Evolutionary conservation across 2,888 invertebrate genomes (phyloP).

Genomic region (Dinocampus coccinellae): DNA sequence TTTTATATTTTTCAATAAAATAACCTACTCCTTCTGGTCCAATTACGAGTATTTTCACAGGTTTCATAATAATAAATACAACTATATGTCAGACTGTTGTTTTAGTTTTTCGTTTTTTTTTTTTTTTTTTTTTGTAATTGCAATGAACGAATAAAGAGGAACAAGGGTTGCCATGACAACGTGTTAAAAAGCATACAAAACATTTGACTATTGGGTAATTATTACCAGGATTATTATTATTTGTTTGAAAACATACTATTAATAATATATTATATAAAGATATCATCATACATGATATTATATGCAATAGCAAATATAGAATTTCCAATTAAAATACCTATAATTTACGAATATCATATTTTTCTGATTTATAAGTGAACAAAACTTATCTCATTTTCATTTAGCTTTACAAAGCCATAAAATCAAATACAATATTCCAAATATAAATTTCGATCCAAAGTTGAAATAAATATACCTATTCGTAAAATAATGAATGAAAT

Average conservation of each 20-base stretch:
- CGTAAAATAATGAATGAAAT: too few relatives aligned
- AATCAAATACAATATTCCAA: not conserved
- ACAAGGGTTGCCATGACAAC: constrained; percentile 35
- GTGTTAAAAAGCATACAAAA: not conserved
- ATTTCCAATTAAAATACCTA: not conserved
- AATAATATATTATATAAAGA: not conserved
- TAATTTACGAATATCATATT: too few relatives aligned
- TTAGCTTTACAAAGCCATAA: too few relatives aligned
- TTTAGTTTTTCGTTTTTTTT: too few relatives aligned
- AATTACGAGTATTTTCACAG: constrained; percentile 74
- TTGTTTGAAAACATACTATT: not conserved
- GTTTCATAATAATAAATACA: constrained; percentile 50
- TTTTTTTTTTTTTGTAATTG: not conserved
- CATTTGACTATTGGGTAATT: not conserved
- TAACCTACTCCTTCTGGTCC: constrained; percentile 73
- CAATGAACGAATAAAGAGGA: not conserved
- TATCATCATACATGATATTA: too few relatives aligned
- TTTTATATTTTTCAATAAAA: constrained; percentile 20
- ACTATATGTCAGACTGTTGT: too few relatives aligned
- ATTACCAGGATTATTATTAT: not conserved
- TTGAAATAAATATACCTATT: too few relatives aligned
- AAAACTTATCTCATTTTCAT: too few relatives aligned
- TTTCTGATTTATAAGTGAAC: too few relatives aligned
- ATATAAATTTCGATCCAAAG: not conserved
- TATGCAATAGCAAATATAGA: not conserved